Percentiles rank a stretch among this genome's conserved stretches.
Evolutionary conservation across 2,113 vertebrate genomes (phyloP).

Genomic region (Lathamus discolor): DNA sequence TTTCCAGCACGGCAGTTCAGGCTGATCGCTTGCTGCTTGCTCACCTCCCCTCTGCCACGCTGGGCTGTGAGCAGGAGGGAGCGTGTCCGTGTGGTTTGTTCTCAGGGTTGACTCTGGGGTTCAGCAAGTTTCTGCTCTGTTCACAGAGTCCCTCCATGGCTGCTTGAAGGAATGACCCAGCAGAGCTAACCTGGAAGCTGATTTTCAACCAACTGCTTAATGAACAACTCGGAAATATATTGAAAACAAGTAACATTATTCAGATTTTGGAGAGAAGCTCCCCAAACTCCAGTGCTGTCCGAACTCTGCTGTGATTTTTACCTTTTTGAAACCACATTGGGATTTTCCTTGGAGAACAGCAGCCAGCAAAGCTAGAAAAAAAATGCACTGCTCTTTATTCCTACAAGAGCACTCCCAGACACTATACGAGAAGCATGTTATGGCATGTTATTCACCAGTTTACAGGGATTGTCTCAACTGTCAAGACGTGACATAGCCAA

Average conservation of each 20-base stretch:
- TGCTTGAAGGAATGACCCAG: neutral
- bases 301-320: neutral
- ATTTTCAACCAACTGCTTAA: neutral
- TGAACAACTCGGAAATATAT: neutral
- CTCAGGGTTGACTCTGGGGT: neutral
- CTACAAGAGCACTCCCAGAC: neutral
- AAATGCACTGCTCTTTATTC: neutral
- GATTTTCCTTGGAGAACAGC: neutral
- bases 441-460: neutral
- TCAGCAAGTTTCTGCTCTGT: neutral
- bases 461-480: neutral
- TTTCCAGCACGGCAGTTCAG: neutral
- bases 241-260: neutral
- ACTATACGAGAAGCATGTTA: fast-evolving
- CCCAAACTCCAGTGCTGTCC: neutral
- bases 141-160: neutral
- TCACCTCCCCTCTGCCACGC: neutral
- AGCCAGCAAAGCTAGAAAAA: neutral
- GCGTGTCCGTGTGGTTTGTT: fast-evolving
- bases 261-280: neutral
- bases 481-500: neutral
- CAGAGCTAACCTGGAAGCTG: neutral
- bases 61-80: neutral
- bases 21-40: neutral
- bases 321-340: fast-evolving